Base-by-base conservation (phyloP, 1,140 invertebrate species). In the Pteromalus puparum region DNA sequence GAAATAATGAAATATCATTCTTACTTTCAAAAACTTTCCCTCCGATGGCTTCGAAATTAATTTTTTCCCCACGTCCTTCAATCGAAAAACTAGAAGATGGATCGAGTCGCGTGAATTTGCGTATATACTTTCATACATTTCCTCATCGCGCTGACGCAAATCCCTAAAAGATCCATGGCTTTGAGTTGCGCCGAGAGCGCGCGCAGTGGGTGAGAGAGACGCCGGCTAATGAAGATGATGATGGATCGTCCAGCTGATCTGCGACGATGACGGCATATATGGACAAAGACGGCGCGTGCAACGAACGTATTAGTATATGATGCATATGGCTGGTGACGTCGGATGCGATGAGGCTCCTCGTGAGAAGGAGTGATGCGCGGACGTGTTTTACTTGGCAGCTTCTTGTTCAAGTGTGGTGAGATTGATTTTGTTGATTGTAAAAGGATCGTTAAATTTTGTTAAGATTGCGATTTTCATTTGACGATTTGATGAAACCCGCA, bases 171-270 rank as follows among this genome's bases (percentile, higher is more conserved):
- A 38, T 75, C 38, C 38, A 3, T 4, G 34, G n/a, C 15, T 34
- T 72, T 26, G 30, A 34, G 73, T 42, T 38, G 38, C 30, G 18
- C 30, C 73, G 38, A 10, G 4, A 38, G 73, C 73, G n/a, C 9
- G 5, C 38, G 38, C 38, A 42, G 24, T 9, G 7, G 24, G 65
- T 30, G 53, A 61, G 53, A 61, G 21, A 61, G 21, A 34, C 5
- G 75, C 75, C 46, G n/a, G 18, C 46, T 77, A 77, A 77, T 77
- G 75, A 53, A 77, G 75, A 77, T 26, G 75, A 77, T 77, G 75
- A 77, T 77, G 75, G 75, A 77, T 77, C 42, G 75, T 18, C 12
- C 15, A 21, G 18, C 53, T 61, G 53, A 61, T 61, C 53, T 61
- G 53, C 53, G 53, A 61, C 53, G 9, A 21, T 2, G 21, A n/a